Evolutionary conservation across 2,888 invertebrate species (phyloP).

Genomic region (Pedicia rivosa): DNA sequence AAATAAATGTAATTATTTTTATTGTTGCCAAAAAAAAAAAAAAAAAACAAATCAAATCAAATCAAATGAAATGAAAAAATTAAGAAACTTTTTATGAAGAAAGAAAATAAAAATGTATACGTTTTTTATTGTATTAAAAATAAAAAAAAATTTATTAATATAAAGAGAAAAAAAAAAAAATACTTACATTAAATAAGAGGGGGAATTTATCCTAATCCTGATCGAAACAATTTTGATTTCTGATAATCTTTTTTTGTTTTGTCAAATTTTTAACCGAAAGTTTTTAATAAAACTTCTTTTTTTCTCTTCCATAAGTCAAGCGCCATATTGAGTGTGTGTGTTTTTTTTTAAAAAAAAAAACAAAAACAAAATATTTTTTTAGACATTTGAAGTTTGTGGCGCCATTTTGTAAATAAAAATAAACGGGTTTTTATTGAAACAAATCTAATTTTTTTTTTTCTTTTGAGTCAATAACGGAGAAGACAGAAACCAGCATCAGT

Average conservation of each 20-base stretch:
- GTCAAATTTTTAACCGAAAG: no score
- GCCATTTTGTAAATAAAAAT: no score
- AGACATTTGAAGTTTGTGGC: no score
- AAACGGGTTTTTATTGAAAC: neutral
- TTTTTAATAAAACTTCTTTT: no score
- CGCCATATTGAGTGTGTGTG: no score
- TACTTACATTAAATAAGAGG: neutral
- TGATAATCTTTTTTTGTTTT: neutral
- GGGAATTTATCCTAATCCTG: neutral
- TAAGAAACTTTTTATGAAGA: neutral
- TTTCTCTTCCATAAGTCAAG: no score
- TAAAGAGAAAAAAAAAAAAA: neutral
- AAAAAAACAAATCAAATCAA: no score
- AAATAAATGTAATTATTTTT: no score
- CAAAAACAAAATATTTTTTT: no score
- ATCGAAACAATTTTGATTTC: neutral
- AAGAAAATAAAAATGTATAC: neutral
- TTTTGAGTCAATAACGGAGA: neutral
- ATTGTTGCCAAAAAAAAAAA: no score
- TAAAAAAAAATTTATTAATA: neutral
- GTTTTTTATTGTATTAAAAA: neutral
- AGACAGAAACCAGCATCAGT: neutral
- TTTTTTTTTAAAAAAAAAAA: no score
- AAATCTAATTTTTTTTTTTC: neutral
- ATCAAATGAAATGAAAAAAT: no score